Conservation (phyloP, 2,888 invertebrate genomes). For the Athripsodes cinereus region DNA sequence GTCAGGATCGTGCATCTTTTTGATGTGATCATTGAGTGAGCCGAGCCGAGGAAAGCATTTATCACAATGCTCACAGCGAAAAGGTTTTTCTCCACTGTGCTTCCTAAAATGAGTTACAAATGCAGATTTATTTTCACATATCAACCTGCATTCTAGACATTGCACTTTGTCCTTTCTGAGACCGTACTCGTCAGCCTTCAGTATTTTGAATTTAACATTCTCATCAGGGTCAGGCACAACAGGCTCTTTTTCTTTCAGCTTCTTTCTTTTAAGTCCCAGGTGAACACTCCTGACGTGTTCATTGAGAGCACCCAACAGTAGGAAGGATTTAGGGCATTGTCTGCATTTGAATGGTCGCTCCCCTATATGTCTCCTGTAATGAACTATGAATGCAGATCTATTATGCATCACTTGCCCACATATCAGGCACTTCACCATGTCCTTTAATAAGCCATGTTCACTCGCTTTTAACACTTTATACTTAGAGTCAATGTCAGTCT, state of each 20-base stretch:
- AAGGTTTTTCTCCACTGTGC: conserved; percentile 28
- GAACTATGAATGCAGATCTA: conserved; percentile 3
- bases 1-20: conserved; percentile 2
- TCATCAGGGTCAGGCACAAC: neutral
- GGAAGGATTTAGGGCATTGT: conserved; percentile 1
- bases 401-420: conserved; percentile 1
- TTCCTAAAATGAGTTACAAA: conserved; percentile 4
- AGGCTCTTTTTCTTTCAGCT: neutral
- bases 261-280: neutral
- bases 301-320: neutral
- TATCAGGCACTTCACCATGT: conserved; percentile 4
- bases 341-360: conserved; percentile 1
- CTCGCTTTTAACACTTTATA: conserved; percentile 1
- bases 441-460: conserved; percentile 1
- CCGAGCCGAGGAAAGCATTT: conserved; percentile 20
- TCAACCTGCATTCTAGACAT: conserved; percentile 2
- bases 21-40: conserved; percentile 6
- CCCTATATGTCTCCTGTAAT: conserved; percentile 4
- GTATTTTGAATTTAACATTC: conserved; percentile 1
- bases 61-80: conserved; percentile 25
- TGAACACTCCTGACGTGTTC: conserved; percentile 5
- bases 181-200: conserved; percentile 5
- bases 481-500: neutral
- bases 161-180: conserved; percentile 4
- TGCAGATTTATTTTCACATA: conserved; percentile 8